Conservation (phyloP, 2,797 vertebrate genomes). For the Sebastes cheni region DNA sequence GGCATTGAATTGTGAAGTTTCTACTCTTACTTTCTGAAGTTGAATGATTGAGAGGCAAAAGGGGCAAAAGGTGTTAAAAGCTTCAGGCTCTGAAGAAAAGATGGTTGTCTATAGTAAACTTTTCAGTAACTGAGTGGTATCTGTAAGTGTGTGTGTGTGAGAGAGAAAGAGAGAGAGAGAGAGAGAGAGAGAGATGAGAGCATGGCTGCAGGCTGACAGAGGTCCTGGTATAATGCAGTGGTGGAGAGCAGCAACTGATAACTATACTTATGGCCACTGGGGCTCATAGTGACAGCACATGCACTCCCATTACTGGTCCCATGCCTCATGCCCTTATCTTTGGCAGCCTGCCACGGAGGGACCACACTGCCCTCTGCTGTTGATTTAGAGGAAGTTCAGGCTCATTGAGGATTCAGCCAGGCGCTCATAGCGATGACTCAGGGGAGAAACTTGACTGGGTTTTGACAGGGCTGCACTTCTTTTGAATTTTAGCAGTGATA, state of each 20-base stretch:
- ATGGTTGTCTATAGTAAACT: constrained; percentile 58
- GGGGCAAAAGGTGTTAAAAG: constrained; percentile 33
- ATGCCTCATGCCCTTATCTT: constrained; percentile 80
- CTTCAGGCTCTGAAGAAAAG: constrained; percentile 41
- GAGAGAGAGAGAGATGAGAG: constrained; percentile 78
- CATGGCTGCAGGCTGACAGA: constrained; percentile 80
- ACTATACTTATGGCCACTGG: constrained; percentile 85
- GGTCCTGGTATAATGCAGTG: constrained; percentile 86
- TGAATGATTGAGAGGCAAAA: constrained; percentile 34
- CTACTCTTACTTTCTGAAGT: constrained; percentile 35
- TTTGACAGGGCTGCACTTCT: constrained; percentile 65
- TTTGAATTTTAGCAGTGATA: constrained; percentile 57
- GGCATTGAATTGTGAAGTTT: neutral
- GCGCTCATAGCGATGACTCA: constrained; percentile 52
- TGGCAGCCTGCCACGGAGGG: constrained; percentile 69
- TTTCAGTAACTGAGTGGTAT: constrained; percentile 56
- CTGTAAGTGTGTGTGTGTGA: constrained; percentile 31
- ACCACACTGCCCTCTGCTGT: constrained; percentile 82
- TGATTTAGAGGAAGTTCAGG: constrained; percentile 36
- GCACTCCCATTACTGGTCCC: constrained; percentile 83
- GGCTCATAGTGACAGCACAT: constrained; percentile 86
- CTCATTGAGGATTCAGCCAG: constrained; percentile 56
- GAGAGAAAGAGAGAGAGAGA: neutral
- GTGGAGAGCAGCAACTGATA: constrained; percentile 81
- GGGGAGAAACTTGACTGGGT: constrained; percentile 55